Evolutionary conservation across 1,140 invertebrate species (phyloP), one percentile per base, ranked within the genome.

Genomic region (Drosophila tropicalis): DNA sequence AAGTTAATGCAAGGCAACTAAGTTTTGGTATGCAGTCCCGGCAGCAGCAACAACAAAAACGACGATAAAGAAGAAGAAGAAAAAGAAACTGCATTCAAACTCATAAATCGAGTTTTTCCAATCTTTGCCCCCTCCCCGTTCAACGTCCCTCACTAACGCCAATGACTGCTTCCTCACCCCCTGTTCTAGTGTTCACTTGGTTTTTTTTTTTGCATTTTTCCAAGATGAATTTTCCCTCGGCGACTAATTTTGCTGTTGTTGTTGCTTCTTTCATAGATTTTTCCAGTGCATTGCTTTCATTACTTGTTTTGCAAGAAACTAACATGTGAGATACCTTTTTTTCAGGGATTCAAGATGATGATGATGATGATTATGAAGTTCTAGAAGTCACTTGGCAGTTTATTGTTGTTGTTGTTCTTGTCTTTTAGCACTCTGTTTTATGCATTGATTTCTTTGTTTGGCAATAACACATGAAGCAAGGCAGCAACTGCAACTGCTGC

Each of bases 211-310:
- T 25, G 44, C 44, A 10, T 51, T 51, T 51, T 66, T 79, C 41
- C 74, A 76, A 74, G 66, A 64, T 19, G 67, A 81, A 67, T 85
- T 85, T 85, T 78, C 71, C 44, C 68, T 77, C 62, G 61, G 57
- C 67, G 44, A 81, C 68, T 81, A 79, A 76, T 70, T 85, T 86
- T 51, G 44, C 17, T 51, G 17, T 51, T 51, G 44, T 51, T 51
- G 44, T 51, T 51, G 17, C 12, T 73, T 65, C 47, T 57, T 77
- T 41, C 64, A 64, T 54, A 61, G 47, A 64, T 64, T 76, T 70
- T 85, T 86, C 82, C 82, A 86, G 79, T 81, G 75, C 79, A 79
- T 84, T 76, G 82, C 82, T 86, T 86, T 86, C 78, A 78, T 86
- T 86, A 86, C 82, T 76, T 68, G 82, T 79, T 79, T 51, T 77